Conservation (phyloP, 2,797 vertebrate species). For the Crypturellus tataupa region DNA sequence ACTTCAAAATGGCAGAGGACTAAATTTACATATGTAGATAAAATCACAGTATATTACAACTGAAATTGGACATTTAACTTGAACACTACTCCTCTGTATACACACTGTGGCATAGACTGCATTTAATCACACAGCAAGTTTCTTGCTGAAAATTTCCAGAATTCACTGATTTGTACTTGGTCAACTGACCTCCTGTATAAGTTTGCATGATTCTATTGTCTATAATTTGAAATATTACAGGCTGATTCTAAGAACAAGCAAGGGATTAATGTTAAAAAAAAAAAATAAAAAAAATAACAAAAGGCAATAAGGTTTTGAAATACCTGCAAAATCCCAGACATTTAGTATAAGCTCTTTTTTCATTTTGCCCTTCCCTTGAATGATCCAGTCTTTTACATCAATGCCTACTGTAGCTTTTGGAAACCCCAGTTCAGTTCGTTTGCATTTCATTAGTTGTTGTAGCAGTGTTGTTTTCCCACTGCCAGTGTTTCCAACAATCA, state of each 20-base stretch:
- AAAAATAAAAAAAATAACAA: background rate
- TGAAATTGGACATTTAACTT: background rate
- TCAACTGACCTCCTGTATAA: background rate
- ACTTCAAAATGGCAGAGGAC: background rate
- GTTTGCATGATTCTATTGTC: background rate
- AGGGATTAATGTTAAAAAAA: background rate
- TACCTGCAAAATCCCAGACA: constrained; percentile 98
- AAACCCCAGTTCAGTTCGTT: constrained; percentile 75
- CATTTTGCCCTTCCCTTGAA: constrained; percentile 87
- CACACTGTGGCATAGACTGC: background rate
- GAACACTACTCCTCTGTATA: background rate
- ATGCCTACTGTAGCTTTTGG: constrained; percentile 82
- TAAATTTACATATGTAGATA: background rate
- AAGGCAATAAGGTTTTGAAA: constrained; percentile 12
- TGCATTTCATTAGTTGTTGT: constrained; percentile 91
- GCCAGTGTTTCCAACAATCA: constrained; percentile 91
- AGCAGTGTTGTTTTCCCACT: constrained; percentile 94
- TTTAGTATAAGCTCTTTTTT: constrained; percentile 90
- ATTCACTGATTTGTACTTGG: background rate
- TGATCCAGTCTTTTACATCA: constrained; percentile 90
- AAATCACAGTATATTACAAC: background rate
- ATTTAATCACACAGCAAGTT: background rate
- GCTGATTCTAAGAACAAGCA: background rate
- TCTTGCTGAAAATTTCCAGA: background rate
- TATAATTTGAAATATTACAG: background rate